Conservation (phyloP, 2,113 vertebrate genomes). For the Misgurnus mizolepis region DNA sequence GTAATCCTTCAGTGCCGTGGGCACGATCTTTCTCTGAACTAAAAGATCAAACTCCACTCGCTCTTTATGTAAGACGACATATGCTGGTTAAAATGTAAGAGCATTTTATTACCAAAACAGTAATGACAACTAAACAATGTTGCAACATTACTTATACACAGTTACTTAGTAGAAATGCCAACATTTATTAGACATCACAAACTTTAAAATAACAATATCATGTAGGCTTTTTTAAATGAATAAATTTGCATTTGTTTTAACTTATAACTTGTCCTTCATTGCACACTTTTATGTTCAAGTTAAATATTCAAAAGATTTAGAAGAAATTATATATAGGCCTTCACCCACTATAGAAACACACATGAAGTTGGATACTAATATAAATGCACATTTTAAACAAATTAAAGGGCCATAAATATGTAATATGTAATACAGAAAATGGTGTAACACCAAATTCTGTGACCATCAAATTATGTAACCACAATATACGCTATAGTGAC, state of each 20-base stretch:
- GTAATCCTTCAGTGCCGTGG: constrained; percentile 17
- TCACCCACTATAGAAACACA: not conserved
- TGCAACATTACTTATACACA: constrained; percentile 36
- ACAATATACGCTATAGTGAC: too few species aligned
- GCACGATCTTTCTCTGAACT: not conserved
- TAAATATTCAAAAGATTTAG: not conserved
- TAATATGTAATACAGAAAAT: too few species aligned
- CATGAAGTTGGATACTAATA: not conserved
- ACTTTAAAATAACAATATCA: not conserved
- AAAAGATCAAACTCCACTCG: constrained; percentile 73
- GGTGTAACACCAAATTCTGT: too few species aligned
- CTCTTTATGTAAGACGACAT: constrained; percentile 32
- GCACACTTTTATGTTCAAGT: not conserved
- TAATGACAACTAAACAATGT: constrained; percentile 40
- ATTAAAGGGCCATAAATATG: too few species aligned
- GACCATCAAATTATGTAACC: too few species aligned
- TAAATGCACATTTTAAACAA: too few species aligned
- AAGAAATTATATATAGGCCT: not conserved
- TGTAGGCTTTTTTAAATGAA: not conserved
- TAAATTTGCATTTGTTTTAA: not conserved
- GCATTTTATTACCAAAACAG: constrained; percentile 64
- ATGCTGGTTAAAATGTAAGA: constrained; percentile 70
- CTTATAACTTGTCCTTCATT: not conserved
- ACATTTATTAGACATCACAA: constrained; percentile 33
- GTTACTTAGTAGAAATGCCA: constrained; percentile 42